Conservation (phyloP, 2,113 vertebrate genomes). For the Lampris incognitus region DNA sequence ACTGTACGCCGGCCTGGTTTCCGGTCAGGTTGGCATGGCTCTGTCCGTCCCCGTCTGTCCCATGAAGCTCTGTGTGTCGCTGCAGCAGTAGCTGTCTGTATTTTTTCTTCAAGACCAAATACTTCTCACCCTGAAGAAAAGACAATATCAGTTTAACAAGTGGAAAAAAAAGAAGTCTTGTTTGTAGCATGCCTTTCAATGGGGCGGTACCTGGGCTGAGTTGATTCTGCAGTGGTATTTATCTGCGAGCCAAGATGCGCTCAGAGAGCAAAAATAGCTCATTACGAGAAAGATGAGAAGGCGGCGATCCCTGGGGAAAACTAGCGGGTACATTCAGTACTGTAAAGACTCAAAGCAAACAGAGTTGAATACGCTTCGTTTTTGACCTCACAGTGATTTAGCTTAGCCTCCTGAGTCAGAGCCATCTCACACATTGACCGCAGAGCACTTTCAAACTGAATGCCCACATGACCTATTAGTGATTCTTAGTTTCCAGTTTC, state of each 20-base stretch:
- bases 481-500: no score
- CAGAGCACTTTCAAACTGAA: no score
- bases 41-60: constrained; percentile 18
- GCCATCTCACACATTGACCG: no score
- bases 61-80: constrained; percentile 33
- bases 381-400: no score
- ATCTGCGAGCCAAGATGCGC: not conserved
- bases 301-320: constrained; percentile 28
- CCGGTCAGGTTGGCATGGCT: constrained; percentile 9
- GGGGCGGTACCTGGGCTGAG: no score
- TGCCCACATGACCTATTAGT: no score
- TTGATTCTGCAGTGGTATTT: not conserved
- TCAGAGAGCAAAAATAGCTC: not conserved
- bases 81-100: constrained; percentile 78
- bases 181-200: not conserved
- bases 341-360: constrained; percentile 6
- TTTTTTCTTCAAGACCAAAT: constrained; percentile 84
- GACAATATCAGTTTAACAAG: not conserved
- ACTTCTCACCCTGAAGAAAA: constrained; percentile 81
- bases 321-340: not conserved
- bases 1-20: constrained; percentile 1
- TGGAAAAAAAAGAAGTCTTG: not conserved
- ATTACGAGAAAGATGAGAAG: constrained; percentile 20
- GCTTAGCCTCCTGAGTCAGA: no score
- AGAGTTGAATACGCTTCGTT: not conserved